A percentile compares a stretch with the other conserved stretches of the same genome.
These are phyloP conservation scores for Spheniscus humboldti DNA, from an alignment of 2,797 vertebrate genomes.

Conservation along the genomic window DNA sequence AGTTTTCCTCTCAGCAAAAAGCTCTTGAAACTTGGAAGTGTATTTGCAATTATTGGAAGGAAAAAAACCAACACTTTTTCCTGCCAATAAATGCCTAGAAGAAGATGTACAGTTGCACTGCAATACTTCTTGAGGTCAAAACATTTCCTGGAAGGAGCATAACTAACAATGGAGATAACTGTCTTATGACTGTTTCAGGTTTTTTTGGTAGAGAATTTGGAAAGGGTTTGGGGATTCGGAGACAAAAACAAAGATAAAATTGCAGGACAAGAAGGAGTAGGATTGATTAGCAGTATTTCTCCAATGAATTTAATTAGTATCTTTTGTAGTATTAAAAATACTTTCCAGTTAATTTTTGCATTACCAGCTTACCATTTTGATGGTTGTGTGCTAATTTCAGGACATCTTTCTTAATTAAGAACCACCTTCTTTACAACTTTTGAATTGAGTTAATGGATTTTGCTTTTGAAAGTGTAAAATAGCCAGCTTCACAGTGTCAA, in stretches of 20 bases:
- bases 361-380: not conserved
- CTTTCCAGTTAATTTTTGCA: not conserved
- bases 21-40: not conserved
- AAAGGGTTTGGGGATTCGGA: not conserved
- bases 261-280: not conserved
- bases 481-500: not conserved
- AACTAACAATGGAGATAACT: not conserved
- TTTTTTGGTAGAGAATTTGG: not conserved
- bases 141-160: not conserved
- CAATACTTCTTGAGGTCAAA: not conserved
- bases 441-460: not conserved
- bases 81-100: not conserved
- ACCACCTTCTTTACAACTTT: not conserved
- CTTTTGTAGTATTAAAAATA: not conserved
- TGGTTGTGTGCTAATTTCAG: not conserved
- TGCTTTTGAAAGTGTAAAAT: not conserved
- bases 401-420: not conserved
- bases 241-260: not conserved
- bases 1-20: not conserved
- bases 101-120: not conserved
- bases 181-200: not conserved
- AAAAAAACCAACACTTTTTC: not conserved
- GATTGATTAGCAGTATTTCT: not conserved
- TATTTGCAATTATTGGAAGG: not conserved
- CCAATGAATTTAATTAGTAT: not conserved